Base-by-base conservation (phyloP, 2,113 vertebrate species). In the Larimichthys polyactis region DNA sequence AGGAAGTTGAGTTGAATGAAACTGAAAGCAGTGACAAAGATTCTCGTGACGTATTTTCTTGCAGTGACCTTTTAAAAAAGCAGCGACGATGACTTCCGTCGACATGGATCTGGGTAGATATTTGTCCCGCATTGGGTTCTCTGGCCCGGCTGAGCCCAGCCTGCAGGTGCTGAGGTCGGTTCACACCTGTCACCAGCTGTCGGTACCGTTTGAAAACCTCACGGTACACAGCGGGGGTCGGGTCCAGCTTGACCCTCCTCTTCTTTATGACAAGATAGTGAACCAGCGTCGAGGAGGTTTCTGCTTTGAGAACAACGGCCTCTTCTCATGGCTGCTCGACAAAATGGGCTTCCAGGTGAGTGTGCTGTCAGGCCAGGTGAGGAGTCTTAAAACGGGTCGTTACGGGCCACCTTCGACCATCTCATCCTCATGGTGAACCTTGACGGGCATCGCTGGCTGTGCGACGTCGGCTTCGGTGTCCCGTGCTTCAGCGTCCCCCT, bases 181-280 rank as follows among this genome's bases (percentile, higher is more conserved):
- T 2, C 95, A 96, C 72, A 80, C 40, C 16, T 32, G 82, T 7
- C 95, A 96, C 71, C 78, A 95, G 59, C 16, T 91, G 8, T 83
- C 94, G 11, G 95, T 96, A 11, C 94, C 95, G 0, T 95, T 95
- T 14, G 95, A 95, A 12, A 87, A 94, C 73, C 94, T 96, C 11
- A 92, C 93, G 52, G 71, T 94, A 7, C 96, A 96, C 84, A 95
- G 89, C 27, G 90, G 94, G 3, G 93, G 93, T 8, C 74, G 32
- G 0, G 89, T 96, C 3, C 15, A 17, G 0, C 74, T 95, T 1
- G 82, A 93, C 0, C 71, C 87, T 2, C 59, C 78, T 0, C 70
- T 54, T 3, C 44, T 96, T 0, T 96, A 94, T 24, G 82, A 94
- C n/a, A 96, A 96, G 84, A 93, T 96, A 1, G 94, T 96, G 5